These are phyloP conservation scores for Nephila pilipes DNA, from an alignment of 1,140 invertebrate genomes.

Conservation along the genomic window DNA sequence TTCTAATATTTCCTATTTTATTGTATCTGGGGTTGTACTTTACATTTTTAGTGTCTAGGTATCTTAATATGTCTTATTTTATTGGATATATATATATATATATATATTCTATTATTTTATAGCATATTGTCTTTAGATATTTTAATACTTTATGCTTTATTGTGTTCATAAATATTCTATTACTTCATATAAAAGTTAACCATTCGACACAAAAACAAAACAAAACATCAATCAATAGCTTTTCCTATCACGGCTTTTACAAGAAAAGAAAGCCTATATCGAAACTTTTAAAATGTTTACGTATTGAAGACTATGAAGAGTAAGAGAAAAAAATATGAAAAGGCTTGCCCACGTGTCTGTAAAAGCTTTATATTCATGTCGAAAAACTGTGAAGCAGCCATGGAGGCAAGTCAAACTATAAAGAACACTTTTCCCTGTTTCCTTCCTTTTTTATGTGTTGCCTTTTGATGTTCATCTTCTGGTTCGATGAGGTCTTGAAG, in stretches of 20 bases:
- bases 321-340: background rate
- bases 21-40: too few relatives aligned
- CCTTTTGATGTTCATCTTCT: constrained; percentile 62
- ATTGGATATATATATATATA: too few relatives aligned
- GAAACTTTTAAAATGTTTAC: background rate
- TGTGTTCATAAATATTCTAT: too few relatives aligned
- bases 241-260: background rate
- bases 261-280: background rate
- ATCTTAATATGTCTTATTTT: too few relatives aligned
- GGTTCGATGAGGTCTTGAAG: background rate
- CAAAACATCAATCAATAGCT: background rate
- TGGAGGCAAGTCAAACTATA: background rate
- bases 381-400: background rate
- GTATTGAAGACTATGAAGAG: background rate
- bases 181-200: too few relatives aligned
- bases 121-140: too few relatives aligned
- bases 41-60: too few relatives aligned
- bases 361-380: background rate
- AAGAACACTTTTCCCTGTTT: constrained; percentile 28
- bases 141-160: too few relatives aligned
- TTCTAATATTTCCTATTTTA: too few relatives aligned
- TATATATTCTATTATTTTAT: too few relatives aligned
- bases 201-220: background rate
- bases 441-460: constrained; percentile 24
- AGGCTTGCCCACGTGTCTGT: background rate